Base-by-base conservation (phyloP, 2,113 vertebrate genomes). In the Menura novaehollandiae region DNA sequence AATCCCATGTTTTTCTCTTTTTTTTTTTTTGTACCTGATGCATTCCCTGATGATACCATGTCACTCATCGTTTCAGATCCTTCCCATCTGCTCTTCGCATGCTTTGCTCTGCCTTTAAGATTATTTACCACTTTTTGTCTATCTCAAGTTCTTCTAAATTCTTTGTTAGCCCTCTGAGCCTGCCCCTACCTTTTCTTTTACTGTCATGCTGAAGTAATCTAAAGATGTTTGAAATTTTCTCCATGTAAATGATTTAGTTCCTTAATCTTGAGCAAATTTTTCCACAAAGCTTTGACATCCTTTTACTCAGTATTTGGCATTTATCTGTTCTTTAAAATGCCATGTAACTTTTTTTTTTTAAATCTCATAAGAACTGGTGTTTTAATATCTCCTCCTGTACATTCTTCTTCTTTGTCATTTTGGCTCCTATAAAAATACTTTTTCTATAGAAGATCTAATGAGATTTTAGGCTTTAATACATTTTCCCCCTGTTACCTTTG, bases 251-350 rank as follows among this genome's bases (percentile, higher is more conserved):
- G 44, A 58, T 83, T 92, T 68, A 56, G 28, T 77, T 37, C 60
- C 52, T 82, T 27, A 39, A 93, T 68, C 59, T 88, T 88, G 11
- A 89, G 83, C 80, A 97, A 95, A 82, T 92, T 78, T 82, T 95
- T 93, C 76, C 66, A 78, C 73, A 86, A 84, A 86, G n/a, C 68
- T 86, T 91, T 84, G 63, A 74, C 82, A 83, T 85, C 43, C 33
- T 71, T 92, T 75, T 88, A 47, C 52, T 72, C 35, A 9, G 22
- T 87, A 56, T 88, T 73, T 92, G 71, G 56, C 30, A 82, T 95
- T 95, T 96, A 92, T 92, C 76, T 95, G 28, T 64, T 87, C 81
- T 89, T 92, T 72, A 56, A 92, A 91, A 85, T 92, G 64, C 52
- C 37, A 41, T 19, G 43, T 91, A 89, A 75, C 44, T 41, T 84